Evolutionary conservation across 2,888 invertebrate genomes (phyloP), one percentile per base, ranked within the genome.

Genomic region (Drosophila mayaguana): DNA sequence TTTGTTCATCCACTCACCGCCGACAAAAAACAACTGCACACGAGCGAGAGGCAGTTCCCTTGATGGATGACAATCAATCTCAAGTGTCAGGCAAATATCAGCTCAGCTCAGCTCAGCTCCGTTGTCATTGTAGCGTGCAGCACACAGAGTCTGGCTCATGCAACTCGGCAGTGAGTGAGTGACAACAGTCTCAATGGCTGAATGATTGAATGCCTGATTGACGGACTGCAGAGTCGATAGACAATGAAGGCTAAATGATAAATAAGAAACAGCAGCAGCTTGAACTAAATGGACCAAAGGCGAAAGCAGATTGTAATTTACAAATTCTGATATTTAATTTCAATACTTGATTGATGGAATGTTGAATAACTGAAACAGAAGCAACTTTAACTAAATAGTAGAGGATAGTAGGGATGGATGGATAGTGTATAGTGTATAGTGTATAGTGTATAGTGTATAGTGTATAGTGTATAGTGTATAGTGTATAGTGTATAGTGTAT

Each of bases 1-100:
- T 82, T 68, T 80, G 80, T 62, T 88, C 88, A 14, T 14, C 14
- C 36, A 14, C 36, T 36, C 34, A 34, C 34, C 32, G 11, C 32
- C 14, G 36, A 14, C 36, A 36, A 36, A 14, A 14, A 88, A 51
- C 62, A 48, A 32, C 7, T 45, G 54, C 28, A 28, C 8, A 28
- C 28, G 28, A 28, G n/a, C 25, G 50, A 14, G 38, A 22, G 55
- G 45, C 66, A 43, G 70, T 70, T 75, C 78, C 66, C 83, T 80
- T 90, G 90, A 90, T 90, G 91, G 83, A 88, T 91, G 91, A 89
- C 91, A 90, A 90, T 90, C 90, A 90, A 90, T 91, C 88, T 90
- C 84, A 89, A 91, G 91, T 90, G 90, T 90, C 90, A 86, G 82
- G 85, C 87, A 89, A 89, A 89, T 85, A 85, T 28, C 28, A 28